Base-by-base conservation (phyloP, 2,113 vertebrate genomes). In the Apistogramma diplotaenia region DNA sequence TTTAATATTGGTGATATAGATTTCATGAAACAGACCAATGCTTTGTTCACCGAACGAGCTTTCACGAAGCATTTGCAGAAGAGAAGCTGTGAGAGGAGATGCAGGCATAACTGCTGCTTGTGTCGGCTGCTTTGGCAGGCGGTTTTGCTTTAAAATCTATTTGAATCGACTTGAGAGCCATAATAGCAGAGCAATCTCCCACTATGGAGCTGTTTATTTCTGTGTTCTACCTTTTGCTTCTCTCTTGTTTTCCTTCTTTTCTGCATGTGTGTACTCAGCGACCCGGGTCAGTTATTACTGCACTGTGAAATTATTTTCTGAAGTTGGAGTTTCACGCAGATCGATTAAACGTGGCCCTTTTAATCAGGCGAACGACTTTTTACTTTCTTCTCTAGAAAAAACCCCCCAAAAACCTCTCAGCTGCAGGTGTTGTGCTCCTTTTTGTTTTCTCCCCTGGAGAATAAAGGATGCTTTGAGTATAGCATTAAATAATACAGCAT, bases 141-240 rank as follows among this genome's bases (percentile, higher is more conserved):
- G 1, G 29, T 84, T 83, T 49, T 83, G 77, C 82, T 86, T 86
- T 57, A 60, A 80, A 83, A 91, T 89, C 84, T 76, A 87, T 90
- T 90, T 89, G 78, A 90, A 87, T 82, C 46, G 33, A 65, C 78
- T 67, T 61, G 74, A 81, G 71, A 60, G 74, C 79, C 55, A 65
- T 81, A 78, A 87, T 84, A 72, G 87, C 87, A 85, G 61, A 86
- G 77, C 74, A 67, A 59, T 67, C 72, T 84, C 53, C 54, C 0
- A 8, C 78, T 65, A 43, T 72, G 79, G 54, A 76, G 9, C 60
- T 25, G 54, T 75, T 86, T 77, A 43, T 84, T 75, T 76, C 79
- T 73, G 51, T n/a, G 10, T 59, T 56, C 35, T 81, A 71, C 60
- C 81, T 84, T 76, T 8, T 61, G 53, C 79, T 57, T 82, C 56